Conservation (phyloP, 2,797 vertebrate species). For the Ctenopoma kingsleyae region DNA sequence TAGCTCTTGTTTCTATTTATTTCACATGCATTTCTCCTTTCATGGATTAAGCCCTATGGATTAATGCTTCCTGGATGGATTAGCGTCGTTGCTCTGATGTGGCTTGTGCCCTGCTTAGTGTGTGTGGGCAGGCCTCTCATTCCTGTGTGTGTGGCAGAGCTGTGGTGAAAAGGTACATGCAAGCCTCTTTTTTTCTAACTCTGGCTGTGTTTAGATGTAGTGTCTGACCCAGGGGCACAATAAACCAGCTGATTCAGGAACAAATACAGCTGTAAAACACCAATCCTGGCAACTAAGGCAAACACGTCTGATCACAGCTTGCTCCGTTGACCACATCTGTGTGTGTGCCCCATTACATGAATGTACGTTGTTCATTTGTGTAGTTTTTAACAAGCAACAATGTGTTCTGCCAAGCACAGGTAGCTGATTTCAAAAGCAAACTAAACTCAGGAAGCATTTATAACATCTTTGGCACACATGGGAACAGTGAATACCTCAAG, state of each 20-base stretch:
- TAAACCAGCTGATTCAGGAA: constrained; percentile 72
- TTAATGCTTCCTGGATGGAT: constrained; percentile 65
- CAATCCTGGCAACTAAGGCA: constrained; percentile 63
- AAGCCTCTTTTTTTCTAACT: constrained; percentile 35
- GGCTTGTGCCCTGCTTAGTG: constrained; percentile 46
- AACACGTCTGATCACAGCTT: constrained; percentile 66
- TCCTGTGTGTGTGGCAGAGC: constrained; percentile 44
- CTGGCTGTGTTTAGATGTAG: constrained; percentile 66
- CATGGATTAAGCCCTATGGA: constrained; percentile 48
- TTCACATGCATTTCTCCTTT: constrained; percentile 44
- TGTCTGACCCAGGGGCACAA: constrained; percentile 55
- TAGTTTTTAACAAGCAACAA: constrained; percentile 49
- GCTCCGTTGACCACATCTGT: constrained; percentile 44
- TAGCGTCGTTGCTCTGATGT: constrained; percentile 72
- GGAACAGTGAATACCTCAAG: constrained; percentile 34
- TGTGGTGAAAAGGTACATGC: constrained; percentile 56
- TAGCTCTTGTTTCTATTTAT: constrained; percentile 50
- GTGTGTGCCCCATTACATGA: constrained; percentile 6
- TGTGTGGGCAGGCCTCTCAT: constrained; percentile 55
- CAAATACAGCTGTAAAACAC: constrained; percentile 74
- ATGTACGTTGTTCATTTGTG: constrained; percentile 26
- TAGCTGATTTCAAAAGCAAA: constrained; percentile 70
- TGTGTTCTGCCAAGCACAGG: constrained; percentile 63
- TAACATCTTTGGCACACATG: constrained; percentile 58
- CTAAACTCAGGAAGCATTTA: constrained; percentile 73